Evolutionary conservation across 1,140 invertebrate genomes (phyloP), one percentile per base, ranked within the genome.

Genomic region (Teleogryllus occipitalis): DNA sequence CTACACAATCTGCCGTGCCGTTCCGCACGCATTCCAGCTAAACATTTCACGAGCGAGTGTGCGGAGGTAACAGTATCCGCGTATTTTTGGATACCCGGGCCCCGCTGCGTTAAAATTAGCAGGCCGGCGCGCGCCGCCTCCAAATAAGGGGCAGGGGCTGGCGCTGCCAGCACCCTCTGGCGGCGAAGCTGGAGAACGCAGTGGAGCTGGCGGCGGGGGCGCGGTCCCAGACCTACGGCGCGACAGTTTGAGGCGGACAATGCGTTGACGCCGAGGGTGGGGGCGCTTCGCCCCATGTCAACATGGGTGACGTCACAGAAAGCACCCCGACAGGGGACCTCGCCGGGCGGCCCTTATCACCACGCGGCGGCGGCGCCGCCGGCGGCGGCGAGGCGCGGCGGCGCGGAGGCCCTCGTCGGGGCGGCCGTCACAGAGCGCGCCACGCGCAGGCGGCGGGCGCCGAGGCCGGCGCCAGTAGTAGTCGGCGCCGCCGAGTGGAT

Each of bases 401-500:
- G 15, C 27, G 27, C 27, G 27, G 27, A 39, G 27, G 10, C 74
- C 47, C 54, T 48, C 78, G 75, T 39, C 49, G 78, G n/a, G 54
- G 47, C 76, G 73, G 47, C 47, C 54, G 54, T 1, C 54, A 65
- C 54, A 65, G 54, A 65, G 54, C 54, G 54, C 54, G 54, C 54
- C 76, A 8, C 39, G 7, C 0, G 46, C 47, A n/a, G 46, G 47
- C 47, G 15, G 46, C 7, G 46, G 14, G n/a, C 21, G 12, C 21
- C 15, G 10, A 48, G 46, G 14, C 12, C 15, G 1, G 0, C 15
- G 10, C 39, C n/a, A 47, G 27, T 39, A 48, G 80, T 54, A 27
- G 39, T 22, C 22, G 77, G 47, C 39, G 76, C 76, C 49, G 73
- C 74, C 73, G 79, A n/a, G 76, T 76, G 79, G 80, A 76, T 22